phyloP scores from a whole-genome alignment of 2,113 vertebrate genomes.

The Passerina amoena region DNA sequence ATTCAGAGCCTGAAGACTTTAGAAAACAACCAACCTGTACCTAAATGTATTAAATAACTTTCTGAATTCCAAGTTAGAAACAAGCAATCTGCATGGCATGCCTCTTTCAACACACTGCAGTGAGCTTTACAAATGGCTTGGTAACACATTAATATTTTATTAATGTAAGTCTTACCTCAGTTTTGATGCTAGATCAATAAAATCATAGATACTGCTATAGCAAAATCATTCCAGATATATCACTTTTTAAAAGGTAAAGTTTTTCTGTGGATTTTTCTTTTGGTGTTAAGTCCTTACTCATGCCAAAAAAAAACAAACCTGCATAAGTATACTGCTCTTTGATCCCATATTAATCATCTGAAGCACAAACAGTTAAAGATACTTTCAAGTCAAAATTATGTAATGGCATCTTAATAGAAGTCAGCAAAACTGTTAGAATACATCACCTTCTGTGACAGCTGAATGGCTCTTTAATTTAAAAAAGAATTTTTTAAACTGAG shows the following conservation, averaged over 20 bases:
- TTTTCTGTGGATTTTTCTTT: constrained; percentile 48
- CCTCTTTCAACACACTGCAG: neutral
- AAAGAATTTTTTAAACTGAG: constrained; percentile 49
- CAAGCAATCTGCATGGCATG: neutral
- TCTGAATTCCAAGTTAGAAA: neutral
- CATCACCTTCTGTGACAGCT: constrained; percentile 64
- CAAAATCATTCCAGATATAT: constrained; percentile 33
- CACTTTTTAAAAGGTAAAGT: neutral
- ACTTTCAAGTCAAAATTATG: constrained; percentile 46
- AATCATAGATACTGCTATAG: constrained; percentile 53
- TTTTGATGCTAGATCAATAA: constrained; percentile 63
- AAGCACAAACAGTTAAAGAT: constrained; percentile 65
- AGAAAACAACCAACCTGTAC: neutral
- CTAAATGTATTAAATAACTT: neutral
- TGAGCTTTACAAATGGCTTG: constrained; percentile 41
- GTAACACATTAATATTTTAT: constrained; percentile 11
- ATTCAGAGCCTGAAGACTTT: neutral
- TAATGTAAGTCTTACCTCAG: constrained; percentile 60
- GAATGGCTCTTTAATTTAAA: constrained; percentile 51
- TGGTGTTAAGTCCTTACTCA: constrained; percentile 24
- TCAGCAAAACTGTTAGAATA: constrained; percentile 67
- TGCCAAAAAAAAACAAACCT: constrained; percentile 26
- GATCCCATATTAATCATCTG: constrained; percentile 43
- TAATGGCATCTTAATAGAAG: constrained; percentile 63
- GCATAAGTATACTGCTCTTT: constrained; percentile 15